A percentile compares a stretch with the other conserved stretches of the same genome.
phyloP scores from a whole-genome alignment of 1,140 invertebrate species.

The Drosophila lacteicornis region DNA sequence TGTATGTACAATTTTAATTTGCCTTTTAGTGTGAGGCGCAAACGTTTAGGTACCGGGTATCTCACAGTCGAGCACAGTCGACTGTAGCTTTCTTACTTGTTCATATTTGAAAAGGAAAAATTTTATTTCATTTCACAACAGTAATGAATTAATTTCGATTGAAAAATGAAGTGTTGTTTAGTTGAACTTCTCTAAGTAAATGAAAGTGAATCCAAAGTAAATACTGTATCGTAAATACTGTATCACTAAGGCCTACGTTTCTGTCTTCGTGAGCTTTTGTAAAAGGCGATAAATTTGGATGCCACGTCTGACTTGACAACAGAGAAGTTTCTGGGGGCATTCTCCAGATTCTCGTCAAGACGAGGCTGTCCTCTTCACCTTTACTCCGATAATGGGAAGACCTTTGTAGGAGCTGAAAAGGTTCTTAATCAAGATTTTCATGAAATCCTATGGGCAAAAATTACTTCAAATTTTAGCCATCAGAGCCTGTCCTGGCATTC shows the following conservation, averaged over 20 bases:
- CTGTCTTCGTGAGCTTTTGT: constrained; percentile 64
- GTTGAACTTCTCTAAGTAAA: too few species aligned
- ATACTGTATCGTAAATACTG: too few species aligned
- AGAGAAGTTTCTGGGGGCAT: background rate
- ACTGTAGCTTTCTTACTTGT: too few species aligned
- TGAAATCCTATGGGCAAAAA: background rate
- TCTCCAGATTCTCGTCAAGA: background rate
- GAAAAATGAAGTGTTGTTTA: too few species aligned
- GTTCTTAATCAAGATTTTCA: background rate
- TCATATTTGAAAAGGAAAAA: too few species aligned
- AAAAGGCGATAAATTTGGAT: background rate
- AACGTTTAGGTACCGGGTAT: too few species aligned
- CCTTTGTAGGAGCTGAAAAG: background rate
- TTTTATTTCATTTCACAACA: too few species aligned
- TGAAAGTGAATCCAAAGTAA: too few species aligned
- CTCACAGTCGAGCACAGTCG: too few species aligned
- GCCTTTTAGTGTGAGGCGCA: too few species aligned
- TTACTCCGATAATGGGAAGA: background rate
- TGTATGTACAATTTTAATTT: too few species aligned
- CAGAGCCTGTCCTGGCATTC: background rate
- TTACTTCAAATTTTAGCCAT: background rate
- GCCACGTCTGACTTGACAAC: constrained; percentile 2
- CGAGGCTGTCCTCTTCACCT: background rate
- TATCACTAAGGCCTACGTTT: constrained; percentile 66
- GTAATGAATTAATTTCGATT: too few species aligned